Percentiles rank a stretch among this genome's conserved stretches.
phyloP scores from a whole-genome alignment of 2,797 vertebrate species.

The Cryptoblepharus egeriae region DNA sequence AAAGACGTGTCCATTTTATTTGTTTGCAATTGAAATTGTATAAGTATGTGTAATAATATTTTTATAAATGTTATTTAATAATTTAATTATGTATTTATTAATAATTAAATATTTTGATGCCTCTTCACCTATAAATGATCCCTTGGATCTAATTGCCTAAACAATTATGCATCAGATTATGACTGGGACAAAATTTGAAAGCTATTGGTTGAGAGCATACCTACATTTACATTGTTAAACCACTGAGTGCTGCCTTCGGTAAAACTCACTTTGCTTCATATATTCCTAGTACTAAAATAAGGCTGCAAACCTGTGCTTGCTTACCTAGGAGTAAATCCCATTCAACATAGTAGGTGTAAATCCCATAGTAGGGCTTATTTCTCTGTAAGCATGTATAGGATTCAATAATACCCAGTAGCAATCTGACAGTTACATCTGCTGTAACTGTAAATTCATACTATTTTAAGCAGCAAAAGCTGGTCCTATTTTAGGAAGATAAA shows the following conservation, averaged over 20 bases:
- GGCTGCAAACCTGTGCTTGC: too few relatives aligned
- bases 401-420: neutral
- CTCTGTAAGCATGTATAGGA: neutral
- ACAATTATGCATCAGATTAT: too few relatives aligned
- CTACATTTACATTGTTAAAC: neutral
- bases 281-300: neutral
- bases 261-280: neutral
- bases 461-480: neutral
- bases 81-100: too few relatives aligned
- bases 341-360: neutral
- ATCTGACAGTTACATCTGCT: neutral
- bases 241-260: neutral
- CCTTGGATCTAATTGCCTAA: too few relatives aligned
- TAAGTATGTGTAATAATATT: too few relatives aligned
- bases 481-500: neutral
- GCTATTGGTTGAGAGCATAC: neutral
- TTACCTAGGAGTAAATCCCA: neutral
- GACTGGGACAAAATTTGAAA: too few relatives aligned
- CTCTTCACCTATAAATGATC: too few relatives aligned
- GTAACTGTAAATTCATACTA: neutral
- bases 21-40: too few relatives aligned
- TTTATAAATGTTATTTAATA: too few relatives aligned
- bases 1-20: too few relatives aligned
- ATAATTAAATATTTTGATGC: too few relatives aligned
- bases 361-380: too few relatives aligned